Conservation (phyloP, 2,888 invertebrate genomes). For the Noctua comes region DNA sequence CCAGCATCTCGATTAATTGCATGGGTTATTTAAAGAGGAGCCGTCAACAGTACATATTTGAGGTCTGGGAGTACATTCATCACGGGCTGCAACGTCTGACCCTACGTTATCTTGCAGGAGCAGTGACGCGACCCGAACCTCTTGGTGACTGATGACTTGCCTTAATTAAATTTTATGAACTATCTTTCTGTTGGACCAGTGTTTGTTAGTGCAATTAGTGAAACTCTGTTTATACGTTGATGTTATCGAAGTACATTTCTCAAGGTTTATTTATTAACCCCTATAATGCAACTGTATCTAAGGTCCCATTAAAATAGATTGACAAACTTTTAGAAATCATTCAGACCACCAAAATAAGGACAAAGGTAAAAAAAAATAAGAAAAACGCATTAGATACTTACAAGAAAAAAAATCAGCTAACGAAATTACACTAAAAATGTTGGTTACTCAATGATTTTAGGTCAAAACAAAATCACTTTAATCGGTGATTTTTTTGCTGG, state of each 20-base stretch:
- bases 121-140: slow-evolving; percentile 85
- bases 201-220: slow-evolving; percentile 55
- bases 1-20: slow-evolving; percentile 80
- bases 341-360: too few species aligned
- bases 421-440: too few species aligned
- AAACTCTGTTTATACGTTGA: slow-evolving; percentile 16
- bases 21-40: slow-evolving; percentile 85
- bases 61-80: slow-evolving; percentile 89
- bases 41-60: slow-evolving; percentile 86
- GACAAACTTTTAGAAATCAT: too few species aligned
- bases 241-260: background rate
- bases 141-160: slow-evolving; percentile 88
- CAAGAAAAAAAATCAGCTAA: too few species aligned
- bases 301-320: too few species aligned
- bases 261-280: background rate
- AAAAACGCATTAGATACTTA: too few species aligned
- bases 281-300: background rate
- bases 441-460: too few species aligned
- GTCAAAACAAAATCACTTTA: too few species aligned
- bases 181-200: slow-evolving; percentile 70
- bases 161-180: slow-evolving; percentile 89
- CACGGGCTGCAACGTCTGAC: slow-evolving; percentile 87
- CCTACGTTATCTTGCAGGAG: slow-evolving; percentile 86
- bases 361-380: too few species aligned
- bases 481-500: too few species aligned